Conservation (phyloP, 2,888 invertebrate species). For the Tinea trinotella region DNA sequence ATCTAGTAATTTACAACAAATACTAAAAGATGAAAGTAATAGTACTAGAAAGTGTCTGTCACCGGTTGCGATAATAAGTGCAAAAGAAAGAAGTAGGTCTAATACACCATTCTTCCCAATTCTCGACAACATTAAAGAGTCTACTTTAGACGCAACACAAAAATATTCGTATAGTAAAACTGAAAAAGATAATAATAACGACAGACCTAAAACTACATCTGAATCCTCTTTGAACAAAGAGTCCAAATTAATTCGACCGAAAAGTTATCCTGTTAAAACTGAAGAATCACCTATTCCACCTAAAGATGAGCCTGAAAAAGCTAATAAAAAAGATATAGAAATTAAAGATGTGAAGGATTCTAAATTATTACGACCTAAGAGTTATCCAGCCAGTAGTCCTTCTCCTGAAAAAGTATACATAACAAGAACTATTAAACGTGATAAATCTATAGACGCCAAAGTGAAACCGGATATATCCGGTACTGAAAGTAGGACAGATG, state of each 20-base stretch:
- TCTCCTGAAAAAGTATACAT: slow-evolving; percentile 55
- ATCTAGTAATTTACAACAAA: slow-evolving; percentile 29
- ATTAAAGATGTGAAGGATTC: slow-evolving; percentile 43
- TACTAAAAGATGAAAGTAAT: slow-evolving; percentile 35
- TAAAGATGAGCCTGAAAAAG: slow-evolving; percentile 32
- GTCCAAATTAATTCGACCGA: slow-evolving; percentile 64
- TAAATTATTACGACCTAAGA: slow-evolving; percentile 70
- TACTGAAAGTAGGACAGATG: slow-evolving; percentile 39
- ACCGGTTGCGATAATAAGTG: slow-evolving; percentile 40
- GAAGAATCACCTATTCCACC: slow-evolving; percentile 39
- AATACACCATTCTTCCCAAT: slow-evolving; percentile 66
- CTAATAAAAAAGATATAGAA: slow-evolving; percentile 31
- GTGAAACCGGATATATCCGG: slow-evolving; percentile 32
- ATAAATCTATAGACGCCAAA: slow-evolving; percentile 33
- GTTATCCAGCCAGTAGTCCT: slow-evolving; percentile 69
- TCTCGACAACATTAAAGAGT: slow-evolving; percentile 62
- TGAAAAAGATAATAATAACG: slow-evolving; percentile 18
- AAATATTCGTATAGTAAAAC: slow-evolving; percentile 22
- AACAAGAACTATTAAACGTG: slow-evolving; percentile 38
- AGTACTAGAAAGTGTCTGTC: slow-evolving; percentile 48
- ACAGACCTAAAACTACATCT: slow-evolving; percentile 16
- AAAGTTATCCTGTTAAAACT: slow-evolving; percentile 71
- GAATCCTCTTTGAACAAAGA: slow-evolving; percentile 44
- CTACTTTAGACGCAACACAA: slow-evolving; percentile 37
- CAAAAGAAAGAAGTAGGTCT: slow-evolving; percentile 59